phyloP scores from a whole-genome alignment of 2,113 vertebrate species.

The Aviceda subcristata region DNA sequence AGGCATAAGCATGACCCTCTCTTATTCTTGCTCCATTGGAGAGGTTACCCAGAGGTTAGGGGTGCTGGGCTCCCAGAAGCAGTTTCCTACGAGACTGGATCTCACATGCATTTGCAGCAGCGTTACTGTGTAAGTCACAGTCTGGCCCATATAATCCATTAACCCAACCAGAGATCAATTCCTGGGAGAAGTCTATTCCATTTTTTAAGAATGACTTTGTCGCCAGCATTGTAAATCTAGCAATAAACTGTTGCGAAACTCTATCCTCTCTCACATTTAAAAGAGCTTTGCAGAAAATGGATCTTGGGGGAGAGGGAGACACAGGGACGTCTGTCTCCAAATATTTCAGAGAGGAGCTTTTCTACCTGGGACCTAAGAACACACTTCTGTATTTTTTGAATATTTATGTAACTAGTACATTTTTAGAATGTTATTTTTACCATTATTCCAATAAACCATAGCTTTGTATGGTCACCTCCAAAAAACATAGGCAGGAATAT shows the following conservation, averaged over 20 bases:
- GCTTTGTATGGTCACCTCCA: neutral
- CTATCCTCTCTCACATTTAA: neutral
- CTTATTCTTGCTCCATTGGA: fast-evolving
- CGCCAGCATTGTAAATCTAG: conserved; percentile 18
- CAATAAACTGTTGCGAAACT: conserved; percentile 12
- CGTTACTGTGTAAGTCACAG: neutral
- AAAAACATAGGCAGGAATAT: neutral
- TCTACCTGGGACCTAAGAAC: neutral
- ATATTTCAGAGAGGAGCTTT: neutral
- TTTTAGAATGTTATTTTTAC: neutral
- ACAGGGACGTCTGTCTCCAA: neutral
- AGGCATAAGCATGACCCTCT: neutral
- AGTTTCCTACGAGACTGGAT: neutral
- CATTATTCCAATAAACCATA: neutral
- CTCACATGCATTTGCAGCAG: neutral
- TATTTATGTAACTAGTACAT: neutral
- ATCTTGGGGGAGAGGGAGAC: neutral
- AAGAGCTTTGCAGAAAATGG: conserved; percentile 2
- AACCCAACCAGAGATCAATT: neutral
- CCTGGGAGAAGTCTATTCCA: conserved; percentile 6
- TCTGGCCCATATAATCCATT: neutral
- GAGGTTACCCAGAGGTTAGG: neutral
- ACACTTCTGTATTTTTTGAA: neutral
- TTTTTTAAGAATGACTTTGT: conserved; percentile 2
- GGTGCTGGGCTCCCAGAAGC: neutral